Percentiles rank a stretch among this genome's conserved stretches.
Evolutionary conservation across 1,140 invertebrate species (phyloP).

Genomic region (Pollicipes pollicipes): DNA sequence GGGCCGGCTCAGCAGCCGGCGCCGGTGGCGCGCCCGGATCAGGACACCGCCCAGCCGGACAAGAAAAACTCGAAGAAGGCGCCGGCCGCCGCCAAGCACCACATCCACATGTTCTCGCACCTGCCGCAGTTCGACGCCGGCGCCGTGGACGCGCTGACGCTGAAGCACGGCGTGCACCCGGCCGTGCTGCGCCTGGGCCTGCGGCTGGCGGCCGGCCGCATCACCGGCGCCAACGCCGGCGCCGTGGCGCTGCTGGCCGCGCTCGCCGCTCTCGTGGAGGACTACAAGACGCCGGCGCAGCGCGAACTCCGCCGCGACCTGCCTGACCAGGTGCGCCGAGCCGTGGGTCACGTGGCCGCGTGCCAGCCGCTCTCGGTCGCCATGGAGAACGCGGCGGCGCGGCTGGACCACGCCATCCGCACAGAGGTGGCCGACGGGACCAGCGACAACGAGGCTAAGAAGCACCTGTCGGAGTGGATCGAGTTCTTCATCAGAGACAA

Average conservation of each 20-base stretch:
- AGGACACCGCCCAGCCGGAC: constrained; percentile 25
- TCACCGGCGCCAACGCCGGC: constrained; percentile 67
- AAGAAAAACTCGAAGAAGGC: constrained; percentile 24
- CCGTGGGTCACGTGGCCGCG: constrained; percentile 48
- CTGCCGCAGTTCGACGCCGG: constrained; percentile 24
- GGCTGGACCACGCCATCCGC: constrained; percentile 41
- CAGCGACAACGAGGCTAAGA: constrained; percentile 36
- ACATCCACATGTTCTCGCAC: constrained; percentile 27
- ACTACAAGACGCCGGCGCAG: constrained; percentile 54
- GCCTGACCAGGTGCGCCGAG: constrained; percentile 45
- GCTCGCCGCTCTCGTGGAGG: constrained; percentile 47
- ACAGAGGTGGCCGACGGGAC: constrained; percentile 33
- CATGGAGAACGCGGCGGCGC: constrained; percentile 65
- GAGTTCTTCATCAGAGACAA: constrained; percentile 68
- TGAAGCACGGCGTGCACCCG: constrained; percentile 35
- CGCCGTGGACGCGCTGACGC: constrained; percentile 8
- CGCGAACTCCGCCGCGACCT: constrained; percentile 66
- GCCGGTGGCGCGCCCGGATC: constrained; percentile 14
- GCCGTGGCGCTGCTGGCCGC: constrained; percentile 62
- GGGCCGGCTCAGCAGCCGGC: constrained; percentile 23
- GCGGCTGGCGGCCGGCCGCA: constrained; percentile 45
- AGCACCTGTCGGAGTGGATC: constrained; percentile 44
- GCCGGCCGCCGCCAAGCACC: constrained; percentile 21
- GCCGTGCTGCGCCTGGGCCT: constrained; percentile 60
- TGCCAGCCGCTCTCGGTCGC: constrained; percentile 68